Evolutionary conservation across 2,888 invertebrate species (phyloP).

Genomic region (Aleiodes testaceus): DNA sequence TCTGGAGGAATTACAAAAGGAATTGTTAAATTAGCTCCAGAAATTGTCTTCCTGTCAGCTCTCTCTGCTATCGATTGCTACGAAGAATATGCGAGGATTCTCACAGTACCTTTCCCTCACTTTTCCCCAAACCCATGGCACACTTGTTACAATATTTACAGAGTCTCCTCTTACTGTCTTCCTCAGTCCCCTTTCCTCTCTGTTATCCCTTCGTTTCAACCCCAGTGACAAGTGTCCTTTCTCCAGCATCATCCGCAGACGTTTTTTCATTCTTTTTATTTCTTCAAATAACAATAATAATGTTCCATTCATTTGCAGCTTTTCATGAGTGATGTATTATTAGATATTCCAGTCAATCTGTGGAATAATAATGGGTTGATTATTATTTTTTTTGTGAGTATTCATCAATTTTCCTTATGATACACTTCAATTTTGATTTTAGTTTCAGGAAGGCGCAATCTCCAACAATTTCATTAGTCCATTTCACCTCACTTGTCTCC

Average conservation of each 20-base stretch:
- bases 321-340: too few relatives aligned
- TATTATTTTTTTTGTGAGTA: too few relatives aligned
- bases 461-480: too few relatives aligned
- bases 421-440: too few relatives aligned
- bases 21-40: conserved; percentile 25
- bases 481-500: too few relatives aligned
- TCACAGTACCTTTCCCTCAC: conserved; percentile 22
- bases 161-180: conserved; percentile 57
- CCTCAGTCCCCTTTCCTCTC: background rate
- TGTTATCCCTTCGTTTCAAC: conserved; percentile 20
- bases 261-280: conserved; percentile 2
- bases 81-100: conserved; percentile 38
- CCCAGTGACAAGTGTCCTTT: conserved; percentile 61
- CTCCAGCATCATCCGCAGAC: conserved; percentile 24
- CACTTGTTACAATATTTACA: conserved; percentile 73
- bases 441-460: too few relatives aligned
- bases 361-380: too few relatives aligned
- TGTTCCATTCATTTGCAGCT: background rate
- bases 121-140: conserved; percentile 53
- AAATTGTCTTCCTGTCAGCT: background rate
- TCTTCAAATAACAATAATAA: background rate
- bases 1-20: conserved; percentile 25
- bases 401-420: too few relatives aligned
- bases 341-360: background rate
- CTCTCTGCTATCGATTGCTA: conserved; percentile 56